These are phyloP conservation scores for Diceros bicornis DNA, from an alignment of 2,797 vertebrate species.

Conservation along the genomic window DNA sequence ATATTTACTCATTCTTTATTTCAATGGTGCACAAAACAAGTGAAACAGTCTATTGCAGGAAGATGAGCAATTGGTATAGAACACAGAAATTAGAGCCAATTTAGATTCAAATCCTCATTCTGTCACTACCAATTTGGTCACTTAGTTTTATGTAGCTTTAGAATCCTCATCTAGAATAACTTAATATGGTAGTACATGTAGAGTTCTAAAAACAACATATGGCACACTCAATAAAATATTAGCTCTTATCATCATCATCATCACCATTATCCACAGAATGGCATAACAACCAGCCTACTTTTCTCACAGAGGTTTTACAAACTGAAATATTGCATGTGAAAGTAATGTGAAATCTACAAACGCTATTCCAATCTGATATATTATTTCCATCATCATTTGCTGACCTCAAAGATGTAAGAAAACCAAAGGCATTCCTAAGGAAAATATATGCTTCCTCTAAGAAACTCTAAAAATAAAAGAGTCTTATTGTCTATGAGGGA, in stretches of 20 bases:
- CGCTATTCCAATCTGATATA: not conserved
- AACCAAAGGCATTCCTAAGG: not conserved
- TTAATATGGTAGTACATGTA: not conserved
- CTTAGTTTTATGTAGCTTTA: slow-evolving; percentile 7
- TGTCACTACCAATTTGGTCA: not conserved
- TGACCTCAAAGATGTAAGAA: not conserved
- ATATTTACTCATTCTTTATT: not conserved
- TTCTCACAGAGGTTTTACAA: not conserved
- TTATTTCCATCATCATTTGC: not conserved
- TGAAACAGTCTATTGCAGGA: not conserved
- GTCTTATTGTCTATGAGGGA: not conserved
- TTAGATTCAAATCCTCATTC: not conserved
- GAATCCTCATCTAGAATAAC: not conserved
- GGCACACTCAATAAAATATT: not conserved
- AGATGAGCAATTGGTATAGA: not conserved
- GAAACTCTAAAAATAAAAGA: not conserved
- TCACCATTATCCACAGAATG: not conserved
- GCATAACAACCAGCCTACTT: not conserved
- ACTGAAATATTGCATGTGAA: slow-evolving; percentile 11
- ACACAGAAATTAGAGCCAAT: slow-evolving; percentile 1
- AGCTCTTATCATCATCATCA: not conserved
- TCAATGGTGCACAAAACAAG: not conserved
- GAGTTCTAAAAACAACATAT: slow-evolving; percentile 8
- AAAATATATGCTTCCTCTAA: not conserved
- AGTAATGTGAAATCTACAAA: slow-evolving; percentile 43